These are phyloP conservation scores for Asobara japonica DNA, from an alignment of 1,140 invertebrate species.

Conservation along the genomic window DNA sequence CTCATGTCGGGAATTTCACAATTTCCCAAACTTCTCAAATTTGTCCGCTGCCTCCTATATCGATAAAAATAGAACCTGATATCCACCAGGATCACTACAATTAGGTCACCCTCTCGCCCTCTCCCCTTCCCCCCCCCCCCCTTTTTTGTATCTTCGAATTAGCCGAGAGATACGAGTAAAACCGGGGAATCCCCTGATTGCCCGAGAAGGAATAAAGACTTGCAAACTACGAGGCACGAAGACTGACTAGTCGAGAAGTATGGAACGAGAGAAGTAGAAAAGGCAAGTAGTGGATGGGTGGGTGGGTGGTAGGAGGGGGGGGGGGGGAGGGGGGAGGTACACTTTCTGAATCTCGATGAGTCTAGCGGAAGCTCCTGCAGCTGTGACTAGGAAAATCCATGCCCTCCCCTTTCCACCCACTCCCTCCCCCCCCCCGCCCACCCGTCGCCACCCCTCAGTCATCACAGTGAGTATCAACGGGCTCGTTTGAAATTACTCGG, in stretches of 20 bases:
- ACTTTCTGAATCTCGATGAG: constrained; percentile 23
- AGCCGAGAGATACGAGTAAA: not conserved
- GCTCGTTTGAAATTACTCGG: constrained; percentile 2
- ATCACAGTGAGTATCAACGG: not conserved
- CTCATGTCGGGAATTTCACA: too few species aligned
- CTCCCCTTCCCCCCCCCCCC: constrained; percentile 12
- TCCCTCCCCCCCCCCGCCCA: not conserved
- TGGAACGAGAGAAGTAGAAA: not conserved
- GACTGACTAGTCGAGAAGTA: too few species aligned
- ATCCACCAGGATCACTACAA: too few species aligned
- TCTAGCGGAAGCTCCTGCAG: not conserved
- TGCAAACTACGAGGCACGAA: too few species aligned
- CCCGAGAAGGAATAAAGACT: not conserved
- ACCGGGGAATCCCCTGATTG: not conserved
- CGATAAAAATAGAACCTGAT: too few species aligned
- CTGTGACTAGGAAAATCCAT: constrained; percentile 5
- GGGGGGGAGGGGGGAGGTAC: not conserved
- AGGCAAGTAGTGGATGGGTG: not conserved
- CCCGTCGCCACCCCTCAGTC: not conserved
- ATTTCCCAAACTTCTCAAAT: too few species aligned
- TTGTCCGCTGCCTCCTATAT: too few species aligned
- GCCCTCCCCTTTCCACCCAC: not conserved
- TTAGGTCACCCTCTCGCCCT: too few species aligned
- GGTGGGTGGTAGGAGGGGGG: not conserved
- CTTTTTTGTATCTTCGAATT: constrained; percentile 19